These are phyloP conservation scores for Emmelina monodactyla DNA, from an alignment of 2,888 invertebrate species.

Conservation along the genomic window DNA sequence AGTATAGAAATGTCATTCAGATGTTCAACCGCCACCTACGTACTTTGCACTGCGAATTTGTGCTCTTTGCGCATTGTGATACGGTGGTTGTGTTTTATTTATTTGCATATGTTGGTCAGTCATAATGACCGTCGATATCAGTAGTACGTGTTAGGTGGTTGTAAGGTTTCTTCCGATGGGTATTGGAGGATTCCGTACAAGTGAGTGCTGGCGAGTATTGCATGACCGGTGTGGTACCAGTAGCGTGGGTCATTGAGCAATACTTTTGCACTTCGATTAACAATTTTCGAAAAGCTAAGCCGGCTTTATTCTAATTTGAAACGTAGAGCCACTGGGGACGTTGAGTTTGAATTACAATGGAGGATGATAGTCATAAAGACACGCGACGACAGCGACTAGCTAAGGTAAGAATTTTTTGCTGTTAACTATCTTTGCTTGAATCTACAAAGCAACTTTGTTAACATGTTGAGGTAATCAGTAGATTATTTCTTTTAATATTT, in stretches of 20 bases:
- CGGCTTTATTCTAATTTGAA: neutral
- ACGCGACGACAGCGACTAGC: neutral
- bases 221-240: slow-evolving; percentile 4
- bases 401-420: neutral
- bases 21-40: no score
- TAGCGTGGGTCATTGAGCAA: slow-evolving; percentile 2
- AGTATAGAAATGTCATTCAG: no score
- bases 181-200: slow-evolving; percentile 38
- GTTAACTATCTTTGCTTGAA: no score
- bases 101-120: slow-evolving; percentile 9
- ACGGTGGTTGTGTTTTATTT: no score
- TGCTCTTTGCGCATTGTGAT: no score
- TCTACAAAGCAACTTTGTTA: no score
- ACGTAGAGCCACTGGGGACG: neutral
- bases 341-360: neutral
- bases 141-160: slow-evolving; percentile 24
- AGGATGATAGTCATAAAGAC: no score
- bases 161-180: slow-evolving; percentile 35
- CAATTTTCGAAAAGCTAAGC: neutral
- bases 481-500: no score
- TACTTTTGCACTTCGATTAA: neutral
- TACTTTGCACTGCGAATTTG: no score
- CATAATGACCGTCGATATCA: slow-evolving; percentile 32
- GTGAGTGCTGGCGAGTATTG: slow-evolving; percentile 23
- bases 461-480: no score